Evolutionary conservation across 2,888 invertebrate species (phyloP), one percentile per base, ranked within the genome.

Genomic region (Rhaphigaster nebulosa): DNA sequence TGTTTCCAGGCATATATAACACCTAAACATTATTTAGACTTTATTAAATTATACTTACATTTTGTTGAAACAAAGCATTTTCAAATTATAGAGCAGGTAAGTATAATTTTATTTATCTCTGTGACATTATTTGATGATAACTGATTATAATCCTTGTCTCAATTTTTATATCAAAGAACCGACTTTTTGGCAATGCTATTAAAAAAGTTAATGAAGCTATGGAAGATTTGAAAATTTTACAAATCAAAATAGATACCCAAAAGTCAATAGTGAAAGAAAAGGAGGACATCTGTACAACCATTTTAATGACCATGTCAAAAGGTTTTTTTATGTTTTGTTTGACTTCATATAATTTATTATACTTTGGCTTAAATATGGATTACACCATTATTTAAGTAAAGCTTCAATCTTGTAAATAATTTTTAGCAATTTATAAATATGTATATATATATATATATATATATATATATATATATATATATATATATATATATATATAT

Each of bases 11-110:
- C 98, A 94, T 98, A 96, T 93, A 97, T 98, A 2, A 98, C 98
- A 0, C 98, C 98, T 0, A 98, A 98, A 93, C 98, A 98, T 93
- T 98, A 97, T 93, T 95, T 98, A 93, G 98, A 98, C 94, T 98
- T 95, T 93, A 96, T 98, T 91, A 95, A 96, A 90, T 96, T 96
- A 4, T 98, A 98, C 93, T 93, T 98, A 3, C 95, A 95, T 92
- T 94, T 98, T 52, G 94, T 98, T 84, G 96, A 96, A 92, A 96
- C 97, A 93, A 97, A 97, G 91, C 94, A 94, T n/a, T 45, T 15
- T 45, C 8, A 84, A 45, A n/a, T 84, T 12, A 45, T 26, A n/a
- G 45, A 45, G 26, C 10, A 84, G 84, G 84, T 54, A 87, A 54
- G 6, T 52, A 54, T 54, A 54, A 45, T 84, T 84, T 45, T 45